These are phyloP conservation scores for Odontamblyopus rebecca DNA, from an alignment of 2,797 vertebrate genomes.

Conservation along the genomic window DNA sequence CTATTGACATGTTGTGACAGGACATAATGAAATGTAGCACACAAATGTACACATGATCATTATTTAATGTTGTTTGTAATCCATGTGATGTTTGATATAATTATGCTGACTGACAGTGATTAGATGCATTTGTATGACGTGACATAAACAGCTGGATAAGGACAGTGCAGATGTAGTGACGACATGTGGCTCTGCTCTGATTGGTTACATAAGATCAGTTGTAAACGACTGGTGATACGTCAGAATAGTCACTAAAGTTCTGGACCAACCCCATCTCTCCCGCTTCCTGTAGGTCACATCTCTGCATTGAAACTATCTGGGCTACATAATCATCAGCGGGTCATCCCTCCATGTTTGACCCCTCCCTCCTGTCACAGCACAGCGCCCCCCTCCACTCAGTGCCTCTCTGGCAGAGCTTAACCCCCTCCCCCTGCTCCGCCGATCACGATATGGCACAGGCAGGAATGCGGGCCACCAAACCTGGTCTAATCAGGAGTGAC, in stretches of 20 bases:
- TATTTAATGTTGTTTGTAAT: not conserved
- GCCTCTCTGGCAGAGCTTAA: conserved; percentile 39
- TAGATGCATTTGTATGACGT: not conserved
- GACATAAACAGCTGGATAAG: not conserved
- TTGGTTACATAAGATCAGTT: conserved; percentile 42
- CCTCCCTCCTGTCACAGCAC: not conserved
- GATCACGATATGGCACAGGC: conserved; percentile 41
- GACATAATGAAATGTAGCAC: too few relatives aligned
- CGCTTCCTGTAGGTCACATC: conserved; percentile 41
- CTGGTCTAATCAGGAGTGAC: conserved; percentile 53
- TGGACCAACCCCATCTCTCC: conserved; percentile 6
- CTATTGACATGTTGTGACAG: not conserved
- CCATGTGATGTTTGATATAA: not conserved
- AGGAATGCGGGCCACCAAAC: conserved; percentile 63
- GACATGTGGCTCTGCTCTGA: conserved; percentile 2
- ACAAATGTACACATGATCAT: not conserved
- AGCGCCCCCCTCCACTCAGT: conserved; percentile 30
- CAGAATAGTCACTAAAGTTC: conserved; percentile 26
- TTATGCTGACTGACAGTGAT: not conserved
- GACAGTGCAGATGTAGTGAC: not conserved
- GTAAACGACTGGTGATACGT: conserved; percentile 44
- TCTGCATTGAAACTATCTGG: conserved; percentile 25
- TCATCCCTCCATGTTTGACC: conserved; percentile 43
- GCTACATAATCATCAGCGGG: conserved; percentile 40
- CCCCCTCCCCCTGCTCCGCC: conserved; percentile 42